Evolutionary conservation across 2,797 vertebrate genomes (phyloP).

Genomic region (Pseudopleuronectes americanus): DNA sequence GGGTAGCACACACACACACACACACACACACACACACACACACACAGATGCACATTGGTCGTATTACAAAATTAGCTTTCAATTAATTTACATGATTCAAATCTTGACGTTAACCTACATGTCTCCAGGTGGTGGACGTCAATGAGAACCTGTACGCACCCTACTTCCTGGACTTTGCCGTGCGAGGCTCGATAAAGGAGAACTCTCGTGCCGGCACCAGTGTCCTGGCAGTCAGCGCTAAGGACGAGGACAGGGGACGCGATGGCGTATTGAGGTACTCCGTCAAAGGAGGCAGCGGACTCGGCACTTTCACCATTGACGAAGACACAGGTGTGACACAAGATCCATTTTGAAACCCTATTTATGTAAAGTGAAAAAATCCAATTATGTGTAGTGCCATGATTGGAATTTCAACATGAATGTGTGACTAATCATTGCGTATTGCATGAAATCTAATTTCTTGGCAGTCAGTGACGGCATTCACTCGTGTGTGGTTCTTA

Average conservation of each 20-base stretch:
- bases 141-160: conserved; percentile 95
- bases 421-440: conserved; percentile 22
- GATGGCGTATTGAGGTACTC: conserved; percentile 92
- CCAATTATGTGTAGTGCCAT: conserved; percentile 47
- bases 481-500: neutral
- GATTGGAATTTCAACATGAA: conserved; percentile 49
- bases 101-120: conserved; percentile 20
- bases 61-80: neutral
- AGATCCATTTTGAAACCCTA: conserved; percentile 63
- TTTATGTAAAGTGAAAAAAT: conserved; percentile 74
- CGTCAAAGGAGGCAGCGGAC: conserved; percentile 91
- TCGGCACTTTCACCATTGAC: conserved; percentile 94
- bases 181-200: conserved; percentile 91
- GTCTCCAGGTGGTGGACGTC: conserved; percentile 88
- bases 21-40: conserved; percentile 4
- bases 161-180: conserved; percentile 89
- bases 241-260: conserved; percentile 91
- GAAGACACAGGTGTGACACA: conserved; percentile 94
- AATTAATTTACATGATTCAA: too few species aligned
- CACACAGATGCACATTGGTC: neutral
- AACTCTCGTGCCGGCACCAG: conserved; percentile 91
- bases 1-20: conserved; percentile 25
- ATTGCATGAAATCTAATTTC: conserved; percentile 10
- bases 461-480: conserved; percentile 4
- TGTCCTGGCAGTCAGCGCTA: conserved; percentile 89